Conservation (phyloP, 2,113 vertebrate species). For the Dromas ardeola region DNA sequence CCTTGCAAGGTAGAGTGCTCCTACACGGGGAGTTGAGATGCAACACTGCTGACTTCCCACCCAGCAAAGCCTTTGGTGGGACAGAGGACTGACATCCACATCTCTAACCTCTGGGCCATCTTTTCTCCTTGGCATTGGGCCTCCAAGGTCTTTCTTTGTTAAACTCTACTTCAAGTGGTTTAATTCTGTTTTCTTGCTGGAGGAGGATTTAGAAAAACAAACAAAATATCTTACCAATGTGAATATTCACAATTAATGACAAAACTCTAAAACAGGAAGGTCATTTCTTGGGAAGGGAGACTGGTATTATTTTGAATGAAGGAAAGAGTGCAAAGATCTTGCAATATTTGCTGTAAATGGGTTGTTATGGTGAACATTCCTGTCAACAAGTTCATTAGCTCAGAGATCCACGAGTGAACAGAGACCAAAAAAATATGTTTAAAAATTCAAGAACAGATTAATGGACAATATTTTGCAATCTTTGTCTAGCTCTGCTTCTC, state of each 20-base stretch:
- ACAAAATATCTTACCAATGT: slow-evolving; percentile 27
- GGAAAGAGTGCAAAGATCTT: slow-evolving; percentile 56
- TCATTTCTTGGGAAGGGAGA: slow-evolving; percentile 34
- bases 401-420: slow-evolving; percentile 33
- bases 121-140: background rate
- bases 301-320: slow-evolving; percentile 62
- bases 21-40: background rate
- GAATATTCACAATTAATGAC: slow-evolving; percentile 27
- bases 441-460: slow-evolving; percentile 58
- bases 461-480: slow-evolving; percentile 58
- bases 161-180: background rate
- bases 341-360: slow-evolving; percentile 68
- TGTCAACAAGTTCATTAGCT: slow-evolving; percentile 65
- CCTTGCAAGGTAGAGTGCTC: background rate
- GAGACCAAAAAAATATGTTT: slow-evolving; percentile 57
- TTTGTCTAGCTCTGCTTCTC: slow-evolving; percentile 49
- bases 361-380: slow-evolving; percentile 68
- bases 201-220: slow-evolving; percentile 38
- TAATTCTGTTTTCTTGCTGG: background rate
- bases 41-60: background rate
- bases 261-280: slow-evolving; percentile 50
- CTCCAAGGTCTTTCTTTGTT: background rate
- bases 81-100: background rate
- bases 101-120: background rate
- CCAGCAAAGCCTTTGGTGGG: background rate